Evolutionary conservation across 2,113 vertebrate genomes (phyloP).

Genomic region (Conger conger): DNA sequence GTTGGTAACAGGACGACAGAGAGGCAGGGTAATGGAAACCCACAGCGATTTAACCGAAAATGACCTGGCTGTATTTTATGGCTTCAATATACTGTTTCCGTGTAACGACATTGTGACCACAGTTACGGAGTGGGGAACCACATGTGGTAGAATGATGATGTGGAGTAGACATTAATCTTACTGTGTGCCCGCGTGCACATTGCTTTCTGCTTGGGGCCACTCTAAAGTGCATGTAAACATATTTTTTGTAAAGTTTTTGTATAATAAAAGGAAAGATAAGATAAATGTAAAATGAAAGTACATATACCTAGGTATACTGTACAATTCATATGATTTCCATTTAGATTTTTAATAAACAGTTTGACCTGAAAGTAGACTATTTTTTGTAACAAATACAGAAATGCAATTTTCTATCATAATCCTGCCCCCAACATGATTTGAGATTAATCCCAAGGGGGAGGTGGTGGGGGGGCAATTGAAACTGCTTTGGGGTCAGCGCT

Average conservation of each 20-base stretch:
- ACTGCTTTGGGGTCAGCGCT: background rate
- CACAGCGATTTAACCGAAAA: background rate
- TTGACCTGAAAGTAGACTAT: background rate
- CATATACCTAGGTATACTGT: too few relatives aligned
- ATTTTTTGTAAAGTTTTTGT: background rate
- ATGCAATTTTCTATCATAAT: background rate
- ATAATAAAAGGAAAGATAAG: background rate
- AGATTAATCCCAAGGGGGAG: background rate
- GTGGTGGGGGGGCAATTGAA: background rate
- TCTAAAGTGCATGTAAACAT: background rate
- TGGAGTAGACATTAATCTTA: background rate
- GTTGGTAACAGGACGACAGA: background rate
- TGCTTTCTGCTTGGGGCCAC: background rate
- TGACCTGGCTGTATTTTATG: background rate
- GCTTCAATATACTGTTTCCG: background rate
- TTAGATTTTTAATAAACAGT: background rate
- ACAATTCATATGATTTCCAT: background rate
- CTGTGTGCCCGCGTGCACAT: background rate
- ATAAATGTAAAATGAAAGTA: background rate
- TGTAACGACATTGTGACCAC: background rate
- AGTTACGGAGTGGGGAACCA: background rate
- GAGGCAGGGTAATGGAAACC: background rate
- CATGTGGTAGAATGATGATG: background rate
- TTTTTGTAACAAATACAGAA: background rate
- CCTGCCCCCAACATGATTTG: background rate